Conservation (phyloP, 23 tunicate species). For the Trididemnum nubilum region DNA sequence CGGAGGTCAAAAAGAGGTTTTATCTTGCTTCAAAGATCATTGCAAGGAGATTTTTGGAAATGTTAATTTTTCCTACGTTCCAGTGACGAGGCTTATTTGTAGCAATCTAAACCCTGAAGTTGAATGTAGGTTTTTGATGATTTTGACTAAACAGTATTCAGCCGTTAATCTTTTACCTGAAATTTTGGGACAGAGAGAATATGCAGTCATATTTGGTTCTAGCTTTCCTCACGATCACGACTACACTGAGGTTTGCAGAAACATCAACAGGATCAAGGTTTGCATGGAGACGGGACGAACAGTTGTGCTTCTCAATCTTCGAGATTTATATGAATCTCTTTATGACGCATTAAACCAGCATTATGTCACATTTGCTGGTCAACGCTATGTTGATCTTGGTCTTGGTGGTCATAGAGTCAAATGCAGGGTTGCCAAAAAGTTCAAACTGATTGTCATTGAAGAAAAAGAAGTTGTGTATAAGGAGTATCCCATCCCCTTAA, state of each 20-base stretch:
- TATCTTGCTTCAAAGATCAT: conserved; percentile 17
- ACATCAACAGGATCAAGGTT: conserved; percentile 77
- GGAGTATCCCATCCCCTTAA: conserved; percentile 78
- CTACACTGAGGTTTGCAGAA: conserved; percentile 75
- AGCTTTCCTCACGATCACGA: conserved; percentile 82
- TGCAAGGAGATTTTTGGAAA: conserved; percentile 17
- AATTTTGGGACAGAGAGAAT: conserved; percentile 35
- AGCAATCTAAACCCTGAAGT: conserved; percentile 48
- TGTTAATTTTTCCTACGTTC: not conserved
- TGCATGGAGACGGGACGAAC: conserved; percentile 87
- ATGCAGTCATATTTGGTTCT: conserved; percentile 74
- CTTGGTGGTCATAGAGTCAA: conserved; percentile 90
- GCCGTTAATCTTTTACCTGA: conserved; percentile 58
- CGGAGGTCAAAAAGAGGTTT: conserved; percentile 26
- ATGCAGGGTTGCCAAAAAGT: conserved; percentile 67
- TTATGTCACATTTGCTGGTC: conserved; percentile 48
- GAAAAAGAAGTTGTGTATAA: conserved; percentile 66
- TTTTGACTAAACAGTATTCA: conserved; percentile 70
- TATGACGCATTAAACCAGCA: conserved; percentile 53
- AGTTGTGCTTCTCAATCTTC: conserved; percentile 54
- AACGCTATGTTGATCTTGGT: conserved; percentile 74
- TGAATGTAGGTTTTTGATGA: conserved; percentile 72
- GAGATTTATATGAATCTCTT: conserved; percentile 38
- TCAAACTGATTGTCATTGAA: conserved; percentile 75
- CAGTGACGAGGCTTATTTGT: conserved; percentile 37